These are phyloP conservation scores for Pygocentrus nattereri DNA, from an alignment of 2,797 vertebrate genomes.

Conservation along the genomic window DNA sequence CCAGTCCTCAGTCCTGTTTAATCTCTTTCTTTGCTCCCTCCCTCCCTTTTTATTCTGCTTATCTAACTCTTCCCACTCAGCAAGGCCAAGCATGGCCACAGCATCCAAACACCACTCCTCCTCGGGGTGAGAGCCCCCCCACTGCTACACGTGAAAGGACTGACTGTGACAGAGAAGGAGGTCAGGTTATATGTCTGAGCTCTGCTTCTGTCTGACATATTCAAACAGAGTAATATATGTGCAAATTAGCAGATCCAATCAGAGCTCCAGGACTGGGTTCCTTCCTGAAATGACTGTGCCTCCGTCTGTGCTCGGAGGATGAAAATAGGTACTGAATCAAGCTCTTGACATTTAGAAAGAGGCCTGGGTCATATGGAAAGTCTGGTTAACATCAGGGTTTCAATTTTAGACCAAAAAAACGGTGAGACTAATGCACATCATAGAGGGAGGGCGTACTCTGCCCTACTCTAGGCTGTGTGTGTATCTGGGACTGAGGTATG, in stretches of 20 bases:
- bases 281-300: background rate
- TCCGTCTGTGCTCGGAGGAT: background rate
- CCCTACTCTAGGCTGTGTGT: too few relatives aligned
- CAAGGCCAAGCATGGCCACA: background rate
- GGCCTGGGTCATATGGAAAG: background rate
- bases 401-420: background rate
- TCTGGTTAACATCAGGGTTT: background rate
- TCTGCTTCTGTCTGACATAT: background rate
- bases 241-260: slow-evolving; percentile 30
- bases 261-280: background rate
- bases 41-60: too few relatives aligned
- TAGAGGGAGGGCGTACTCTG: too few relatives aligned
- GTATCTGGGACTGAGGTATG: too few relatives aligned
- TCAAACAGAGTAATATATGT: slow-evolving; percentile 16
- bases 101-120: background rate
- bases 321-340: slow-evolving; percentile 9
- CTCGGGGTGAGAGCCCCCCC: background rate
- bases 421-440: background rate
- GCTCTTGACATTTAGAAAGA: slow-evolving; percentile 17
- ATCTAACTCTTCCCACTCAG: background rate
- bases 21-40: background rate
- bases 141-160: background rate
- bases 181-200: background rate
- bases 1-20: background rate
- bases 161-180: background rate